These are phyloP conservation scores for Sebastes trivittatus DNA, from an alignment of 2,797 vertebrate genomes.

Conservation along the genomic window DNA sequence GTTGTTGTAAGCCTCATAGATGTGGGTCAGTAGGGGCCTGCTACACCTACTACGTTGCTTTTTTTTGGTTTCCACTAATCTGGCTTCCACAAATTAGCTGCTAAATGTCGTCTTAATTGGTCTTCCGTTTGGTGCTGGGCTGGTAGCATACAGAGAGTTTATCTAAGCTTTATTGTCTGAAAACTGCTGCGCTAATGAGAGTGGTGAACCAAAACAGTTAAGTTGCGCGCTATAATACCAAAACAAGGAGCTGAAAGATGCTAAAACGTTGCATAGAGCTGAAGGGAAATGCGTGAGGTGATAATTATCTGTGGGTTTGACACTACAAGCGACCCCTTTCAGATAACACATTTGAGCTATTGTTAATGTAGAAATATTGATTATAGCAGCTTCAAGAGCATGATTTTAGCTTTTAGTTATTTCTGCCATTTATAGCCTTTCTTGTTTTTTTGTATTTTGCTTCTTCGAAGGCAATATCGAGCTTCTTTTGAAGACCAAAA, in stretches of 20 bases:
- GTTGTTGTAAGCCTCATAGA: too few species aligned
- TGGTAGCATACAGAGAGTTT: too few species aligned
- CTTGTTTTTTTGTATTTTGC: background rate
- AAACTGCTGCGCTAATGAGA: background rate
- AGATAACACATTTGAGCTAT: background rate
- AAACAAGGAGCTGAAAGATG: background rate
- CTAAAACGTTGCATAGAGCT: background rate
- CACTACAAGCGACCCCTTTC: background rate
- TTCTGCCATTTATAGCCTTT: background rate
- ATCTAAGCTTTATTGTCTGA: background rate
- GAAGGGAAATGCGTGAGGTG: background rate
- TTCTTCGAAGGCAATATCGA: background rate
- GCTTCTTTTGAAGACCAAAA: background rate
- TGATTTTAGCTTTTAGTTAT: background rate
- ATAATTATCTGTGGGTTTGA: background rate
- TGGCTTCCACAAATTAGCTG: background rate
- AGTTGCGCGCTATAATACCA: rapidly evolving
- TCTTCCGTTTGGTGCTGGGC: background rate
- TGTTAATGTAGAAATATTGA: background rate
- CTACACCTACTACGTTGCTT: background rate
- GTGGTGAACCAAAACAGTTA: background rate
- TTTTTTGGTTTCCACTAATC: background rate
- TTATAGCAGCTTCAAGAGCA: background rate
- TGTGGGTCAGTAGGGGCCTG: too few species aligned
- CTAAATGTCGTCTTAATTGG: too few species aligned